Percentiles rank a stretch among this genome's conserved stretches.
phyloP scores from a whole-genome alignment of 2,888 invertebrate genomes.

The Nomada hirtipes region DNA sequence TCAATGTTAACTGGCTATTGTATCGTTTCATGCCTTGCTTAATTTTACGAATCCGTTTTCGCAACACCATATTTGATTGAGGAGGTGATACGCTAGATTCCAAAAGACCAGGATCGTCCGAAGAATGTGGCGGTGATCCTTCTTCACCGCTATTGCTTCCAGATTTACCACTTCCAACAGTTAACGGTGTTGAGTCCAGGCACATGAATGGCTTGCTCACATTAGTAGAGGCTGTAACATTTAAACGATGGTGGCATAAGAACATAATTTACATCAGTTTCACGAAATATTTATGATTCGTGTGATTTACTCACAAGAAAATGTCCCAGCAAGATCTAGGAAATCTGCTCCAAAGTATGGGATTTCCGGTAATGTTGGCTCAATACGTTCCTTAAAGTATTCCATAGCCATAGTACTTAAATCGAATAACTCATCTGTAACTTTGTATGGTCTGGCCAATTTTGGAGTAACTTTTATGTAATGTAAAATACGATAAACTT shows the following conservation, averaged over 20 bases:
- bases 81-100: constrained; percentile 87
- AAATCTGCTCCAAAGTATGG: constrained; percentile 95
- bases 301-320: constrained; percentile 86
- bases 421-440: constrained; percentile 97
- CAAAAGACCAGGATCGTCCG: constrained; percentile 84
- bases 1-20: constrained; percentile 91
- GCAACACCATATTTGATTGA: constrained; percentile 93
- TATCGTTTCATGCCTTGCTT: constrained; percentile 96
- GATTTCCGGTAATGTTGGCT: constrained; percentile 94
- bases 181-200: constrained; percentile 85
- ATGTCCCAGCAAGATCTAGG: constrained; percentile 90
- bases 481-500: constrained; percentile 93
- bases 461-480: constrained; percentile 93
- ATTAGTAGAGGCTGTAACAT: constrained; percentile 77
- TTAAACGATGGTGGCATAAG: background rate
- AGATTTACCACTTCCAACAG: constrained; percentile 85
- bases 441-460: constrained; percentile 94
- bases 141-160: constrained; percentile 84
- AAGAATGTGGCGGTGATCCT: constrained; percentile 85
- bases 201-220: constrained; percentile 82
- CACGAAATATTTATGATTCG: background rate
- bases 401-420: constrained; percentile 99
- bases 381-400: constrained; percentile 97
- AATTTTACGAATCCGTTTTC: constrained; percentile 94
- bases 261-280: constrained; percentile 4